These are phyloP conservation scores for Cephus pygmeus DNA, from an alignment of 2,888 invertebrate species.

Conservation along the genomic window DNA sequence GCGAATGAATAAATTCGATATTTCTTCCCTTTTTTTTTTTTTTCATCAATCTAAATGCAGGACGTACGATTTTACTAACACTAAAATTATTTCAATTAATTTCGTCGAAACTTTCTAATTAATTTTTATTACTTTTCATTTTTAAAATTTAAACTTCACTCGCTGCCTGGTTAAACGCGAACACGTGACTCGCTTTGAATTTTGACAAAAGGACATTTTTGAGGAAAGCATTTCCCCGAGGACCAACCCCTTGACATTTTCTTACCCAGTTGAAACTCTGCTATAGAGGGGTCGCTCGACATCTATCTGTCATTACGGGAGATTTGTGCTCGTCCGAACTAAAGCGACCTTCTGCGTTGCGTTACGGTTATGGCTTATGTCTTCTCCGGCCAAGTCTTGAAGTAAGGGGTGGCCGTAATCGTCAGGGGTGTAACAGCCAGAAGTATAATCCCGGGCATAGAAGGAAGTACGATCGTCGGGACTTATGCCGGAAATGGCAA, in stretches of 20 bases:
- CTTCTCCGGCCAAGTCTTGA: background rate
- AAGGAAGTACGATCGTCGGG: conserved; percentile 40
- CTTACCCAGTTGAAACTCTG: conserved; percentile 15
- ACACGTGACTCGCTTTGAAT: background rate
- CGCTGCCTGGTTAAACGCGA: background rate
- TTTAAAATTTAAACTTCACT: background rate
- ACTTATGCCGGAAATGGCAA: conserved; percentile 46
- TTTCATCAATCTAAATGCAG: background rate
- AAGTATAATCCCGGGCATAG: conserved; percentile 42
- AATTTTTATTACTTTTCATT: background rate
- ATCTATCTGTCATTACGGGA: conserved; percentile 51
- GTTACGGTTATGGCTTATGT: conserved; percentile 48
- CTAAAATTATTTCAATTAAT: background rate
- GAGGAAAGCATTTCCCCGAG: background rate
- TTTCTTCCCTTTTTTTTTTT: background rate
- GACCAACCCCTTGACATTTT: conserved; percentile 42
- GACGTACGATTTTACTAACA: no score
- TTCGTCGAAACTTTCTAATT: background rate
- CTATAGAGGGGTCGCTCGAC: conserved; percentile 36
- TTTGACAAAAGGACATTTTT: background rate
- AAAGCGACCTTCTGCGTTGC: conserved; percentile 43
- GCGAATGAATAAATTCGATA: background rate
- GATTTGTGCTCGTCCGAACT: conserved; percentile 45
- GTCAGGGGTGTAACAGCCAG: conserved; percentile 43
- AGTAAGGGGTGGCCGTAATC: conserved; percentile 32